Evolutionary conservation across 2,888 invertebrate species (phyloP), one percentile per base, ranked within the genome.

Genomic region (Steinernema scapterisci): DNA sequence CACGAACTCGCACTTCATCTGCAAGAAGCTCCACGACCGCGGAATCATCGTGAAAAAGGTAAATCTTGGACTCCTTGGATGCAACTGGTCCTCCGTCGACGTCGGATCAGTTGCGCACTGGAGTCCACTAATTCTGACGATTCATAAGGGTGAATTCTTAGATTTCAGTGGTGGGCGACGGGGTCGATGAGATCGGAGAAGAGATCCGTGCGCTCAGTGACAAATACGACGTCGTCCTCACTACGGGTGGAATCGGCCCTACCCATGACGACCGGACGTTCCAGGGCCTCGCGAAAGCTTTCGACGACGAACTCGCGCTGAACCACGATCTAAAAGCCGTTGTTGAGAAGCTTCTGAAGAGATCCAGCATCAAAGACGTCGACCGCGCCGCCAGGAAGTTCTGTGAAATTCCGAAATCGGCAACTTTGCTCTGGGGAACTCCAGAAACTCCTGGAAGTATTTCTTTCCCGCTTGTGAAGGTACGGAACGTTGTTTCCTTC

Each of bases 181-280:
- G 91, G 73, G 85, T 92, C 1, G 89, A 91, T 31, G 90, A 89
- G 63, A 92, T 93, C 75, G 90, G 91, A 3, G 85, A 90, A 27
- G 92, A 92, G 89, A 91, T 93, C 1, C 87, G 88, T 70, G 21
- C 73, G 44, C 78, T 77, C 85, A 92, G 92, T 1, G 83, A 88
- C 1, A 88, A 85, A 72, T 92, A 89, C 85, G 90, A 91, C 56
- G 73, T 91, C 88, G 93, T 93, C 9, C 90, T 93, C 75, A 93
- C 93, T 0, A 91, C 92, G 0, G 93, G 93, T 23, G 93, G 93
- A 44, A 91, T 93, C 77, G 93, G 93, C 16, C 93, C 93, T 0
- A 93, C 93, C 19, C 93, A 93, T 87, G 93, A 93, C 88, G 93
- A 93, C 88, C 89, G 92, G 82, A 93, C 93, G 0, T 92, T 91